These are phyloP conservation scores for Paelopatides confundens DNA, from an alignment of 53 echinoderm and acorn worm genomes.

Conservation along the genomic window DNA sequence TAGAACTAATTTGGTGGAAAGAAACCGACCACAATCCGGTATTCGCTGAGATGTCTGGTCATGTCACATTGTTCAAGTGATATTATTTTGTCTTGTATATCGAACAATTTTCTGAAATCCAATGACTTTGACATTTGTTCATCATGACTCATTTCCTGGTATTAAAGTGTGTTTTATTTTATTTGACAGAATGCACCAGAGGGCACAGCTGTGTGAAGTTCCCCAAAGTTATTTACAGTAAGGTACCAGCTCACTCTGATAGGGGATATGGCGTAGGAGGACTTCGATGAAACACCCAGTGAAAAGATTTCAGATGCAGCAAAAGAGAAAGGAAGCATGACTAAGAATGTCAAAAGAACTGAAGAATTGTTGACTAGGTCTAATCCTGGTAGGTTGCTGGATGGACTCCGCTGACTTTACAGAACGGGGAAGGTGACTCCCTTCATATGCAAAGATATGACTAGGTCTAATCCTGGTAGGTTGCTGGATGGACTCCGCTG, in stretches of 20 bases:
- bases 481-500: too few species aligned
- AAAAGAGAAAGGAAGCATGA: background rate
- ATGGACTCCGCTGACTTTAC: too few species aligned
- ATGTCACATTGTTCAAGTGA: too few species aligned
- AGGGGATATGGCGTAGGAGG: background rate
- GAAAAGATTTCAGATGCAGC: background rate
- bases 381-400: too few species aligned
- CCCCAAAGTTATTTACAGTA: background rate
- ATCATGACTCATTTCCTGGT: background rate
- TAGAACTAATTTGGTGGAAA: too few species aligned
- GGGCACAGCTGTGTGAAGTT: conserved; percentile 24
- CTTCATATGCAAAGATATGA: too few species aligned
- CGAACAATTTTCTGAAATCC: background rate
- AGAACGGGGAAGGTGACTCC: too few species aligned
- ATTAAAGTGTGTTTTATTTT: background rate
- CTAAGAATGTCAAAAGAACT: too few species aligned
- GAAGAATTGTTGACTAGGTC: background rate
- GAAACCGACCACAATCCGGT: too few species aligned
- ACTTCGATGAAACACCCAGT: background rate
- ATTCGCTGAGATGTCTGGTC: too few species aligned
- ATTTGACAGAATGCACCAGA: conserved; percentile 17
- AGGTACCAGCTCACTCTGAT: background rate
- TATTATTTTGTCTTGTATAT: background rate
- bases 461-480: too few species aligned
- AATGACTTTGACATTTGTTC: too few species aligned